A percentile compares a stretch with the other conserved stretches of the same genome.
These are phyloP conservation scores for Callyntrura guangdongensis DNA, from an alignment of 2,888 invertebrate genomes.

Conservation along the genomic window DNA sequence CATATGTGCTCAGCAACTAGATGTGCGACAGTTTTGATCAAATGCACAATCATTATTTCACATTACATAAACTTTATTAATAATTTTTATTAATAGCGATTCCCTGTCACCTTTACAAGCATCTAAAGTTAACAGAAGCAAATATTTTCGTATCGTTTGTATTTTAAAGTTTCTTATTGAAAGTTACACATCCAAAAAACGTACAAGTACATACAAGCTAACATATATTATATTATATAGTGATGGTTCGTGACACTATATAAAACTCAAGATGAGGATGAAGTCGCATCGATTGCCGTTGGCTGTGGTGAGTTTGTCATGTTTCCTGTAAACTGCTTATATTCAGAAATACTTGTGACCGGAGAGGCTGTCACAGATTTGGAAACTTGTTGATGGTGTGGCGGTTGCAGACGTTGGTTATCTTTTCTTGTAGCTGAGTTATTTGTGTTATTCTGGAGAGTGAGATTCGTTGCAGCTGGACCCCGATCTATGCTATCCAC, in stretches of 20 bases:
- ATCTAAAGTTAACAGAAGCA: too few relatives aligned
- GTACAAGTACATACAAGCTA: not conserved
- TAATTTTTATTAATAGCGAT: too few relatives aligned
- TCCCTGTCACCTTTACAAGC: too few relatives aligned
- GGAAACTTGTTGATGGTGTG: slow-evolving; percentile 51
- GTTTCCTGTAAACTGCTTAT: slow-evolving; percentile 29
- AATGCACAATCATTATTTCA: too few relatives aligned
- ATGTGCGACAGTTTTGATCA: too few relatives aligned
- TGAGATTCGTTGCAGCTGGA: not conserved
- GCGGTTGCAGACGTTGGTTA: not conserved
- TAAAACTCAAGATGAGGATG: slow-evolving; percentile 39
- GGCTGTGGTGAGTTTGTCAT: slow-evolving; percentile 4
- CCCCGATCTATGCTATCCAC: slow-evolving; percentile 68
- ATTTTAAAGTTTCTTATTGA: not conserved
- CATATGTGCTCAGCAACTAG: too few relatives aligned
- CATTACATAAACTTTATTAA: too few relatives aligned
- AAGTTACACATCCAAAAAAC: not conserved
- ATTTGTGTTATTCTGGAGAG: slow-evolving; percentile 4
- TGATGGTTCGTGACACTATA: not conserved
- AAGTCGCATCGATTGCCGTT: not conserved
- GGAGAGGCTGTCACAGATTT: not conserved
- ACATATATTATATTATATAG: not conserved
- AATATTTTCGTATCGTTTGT: too few relatives aligned
- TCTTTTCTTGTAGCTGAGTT: slow-evolving; percentile 4
- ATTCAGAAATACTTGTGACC: slow-evolving; percentile 13